A percentile compares a stretch with the other conserved stretches of the same genome.
phyloP scores from a whole-genome alignment of 2,797 vertebrate genomes.

The Epinephelus malabaricus region DNA sequence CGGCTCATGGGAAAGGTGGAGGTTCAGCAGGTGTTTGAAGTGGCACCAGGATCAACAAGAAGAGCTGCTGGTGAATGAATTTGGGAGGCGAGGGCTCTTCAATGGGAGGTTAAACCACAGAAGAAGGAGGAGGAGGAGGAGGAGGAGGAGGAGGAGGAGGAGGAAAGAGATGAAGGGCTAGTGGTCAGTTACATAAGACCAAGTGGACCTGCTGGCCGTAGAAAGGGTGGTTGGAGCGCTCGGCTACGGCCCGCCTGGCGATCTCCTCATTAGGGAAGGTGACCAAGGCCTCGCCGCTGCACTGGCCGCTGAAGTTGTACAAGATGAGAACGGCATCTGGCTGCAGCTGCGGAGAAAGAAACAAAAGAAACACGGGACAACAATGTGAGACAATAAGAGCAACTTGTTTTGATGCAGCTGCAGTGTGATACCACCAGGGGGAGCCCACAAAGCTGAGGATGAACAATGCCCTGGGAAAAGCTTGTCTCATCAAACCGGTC shows the following conservation, averaged over 20 bases:
- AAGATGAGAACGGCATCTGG: slow-evolving; percentile 90
- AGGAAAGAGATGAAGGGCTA: background rate
- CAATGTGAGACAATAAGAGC: background rate
- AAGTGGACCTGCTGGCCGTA: slow-evolving; percentile 88
- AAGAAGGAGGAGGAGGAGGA: background rate
- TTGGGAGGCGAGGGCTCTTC: slow-evolving; percentile 8
- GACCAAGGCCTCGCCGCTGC: slow-evolving; percentile 92
- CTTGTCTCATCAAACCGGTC: slow-evolving; percentile 49
- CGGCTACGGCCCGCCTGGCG: slow-evolving; percentile 86
- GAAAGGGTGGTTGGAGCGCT: slow-evolving; percentile 87
- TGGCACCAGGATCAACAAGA: slow-evolving; percentile 13
- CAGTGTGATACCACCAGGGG: slow-evolving; percentile 64
- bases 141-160: too few species aligned
- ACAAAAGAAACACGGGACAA: background rate
- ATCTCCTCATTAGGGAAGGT: slow-evolving; percentile 90
- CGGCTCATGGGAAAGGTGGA: background rate
- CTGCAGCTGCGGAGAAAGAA: slow-evolving; percentile 85
- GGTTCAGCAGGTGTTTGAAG: slow-evolving; percentile 9
- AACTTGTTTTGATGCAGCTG: slow-evolving; percentile 2
- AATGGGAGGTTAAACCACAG: background rate
- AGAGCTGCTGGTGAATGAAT: background rate
- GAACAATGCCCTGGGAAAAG: slow-evolving; percentile 6
- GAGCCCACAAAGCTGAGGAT: slow-evolving; percentile 46
- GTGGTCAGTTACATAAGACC: slow-evolving; percentile 82
- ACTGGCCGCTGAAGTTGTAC: slow-evolving; percentile 93